These are phyloP conservation scores for Phrynosoma platyrhinos DNA, from an alignment of 2,113 vertebrate genomes.

Conservation along the genomic window DNA sequence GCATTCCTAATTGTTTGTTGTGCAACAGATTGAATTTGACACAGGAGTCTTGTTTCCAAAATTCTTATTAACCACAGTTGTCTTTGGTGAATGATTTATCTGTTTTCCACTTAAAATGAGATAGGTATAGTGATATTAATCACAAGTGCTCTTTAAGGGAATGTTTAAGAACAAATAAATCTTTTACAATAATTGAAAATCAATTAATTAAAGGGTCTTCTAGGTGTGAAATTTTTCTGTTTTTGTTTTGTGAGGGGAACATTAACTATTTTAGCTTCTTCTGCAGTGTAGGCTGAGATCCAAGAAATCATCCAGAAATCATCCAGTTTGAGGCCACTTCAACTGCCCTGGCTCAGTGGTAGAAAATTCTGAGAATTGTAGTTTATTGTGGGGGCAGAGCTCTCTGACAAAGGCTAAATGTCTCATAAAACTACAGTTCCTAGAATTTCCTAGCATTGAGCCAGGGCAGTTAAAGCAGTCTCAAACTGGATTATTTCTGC, in stretches of 20 bases:
- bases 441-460: no score
- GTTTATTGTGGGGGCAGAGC: no score
- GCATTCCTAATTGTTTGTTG: slow-evolving; percentile 38
- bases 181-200: slow-evolving; percentile 45
- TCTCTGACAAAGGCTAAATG: no score
- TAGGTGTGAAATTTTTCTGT: neutral
- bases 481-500: no score
- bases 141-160: slow-evolving; percentile 27
- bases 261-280: slow-evolving; percentile 2
- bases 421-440: no score
- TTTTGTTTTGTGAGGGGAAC: neutral
- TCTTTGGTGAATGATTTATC: slow-evolving; percentile 43
- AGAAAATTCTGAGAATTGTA: no score
- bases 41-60: slow-evolving; percentile 13
- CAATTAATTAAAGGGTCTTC: slow-evolving; percentile 34
- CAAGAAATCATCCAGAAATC: no score
- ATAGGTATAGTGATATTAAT: slow-evolving; percentile 24
- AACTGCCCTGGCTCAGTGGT: no score
- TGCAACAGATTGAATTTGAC: slow-evolving; percentile 31
- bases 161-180: slow-evolving; percentile 43
- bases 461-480: no score
- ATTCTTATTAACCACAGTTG: slow-evolving; percentile 15
- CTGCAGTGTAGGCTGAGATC: neutral
- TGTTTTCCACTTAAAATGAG: slow-evolving; percentile 37
- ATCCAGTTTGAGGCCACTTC: no score